Base-by-base conservation (phyloP, 2,888 invertebrate genomes). In the Cybosia mesomella region DNA sequence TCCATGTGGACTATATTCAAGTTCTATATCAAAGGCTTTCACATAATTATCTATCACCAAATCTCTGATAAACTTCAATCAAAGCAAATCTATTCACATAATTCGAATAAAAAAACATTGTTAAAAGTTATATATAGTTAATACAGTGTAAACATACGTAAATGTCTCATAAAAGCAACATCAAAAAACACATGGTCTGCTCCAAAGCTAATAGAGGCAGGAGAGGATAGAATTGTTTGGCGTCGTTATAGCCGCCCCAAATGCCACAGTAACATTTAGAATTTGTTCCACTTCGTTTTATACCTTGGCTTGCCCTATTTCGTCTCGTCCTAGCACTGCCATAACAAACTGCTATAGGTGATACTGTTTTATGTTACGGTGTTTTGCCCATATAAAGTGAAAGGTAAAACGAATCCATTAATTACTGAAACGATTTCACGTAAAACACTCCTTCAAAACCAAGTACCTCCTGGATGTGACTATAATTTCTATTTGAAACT, bases 181-280 rank as follows among this genome's bases (percentile, higher is more conserved):
- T 13, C 5, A n/a, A 10, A 58, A 67, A 63, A 64, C 61, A 69
- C 59, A 57, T 60, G 58, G 24, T 67, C 36, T 43, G 60, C 34
- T 59, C 61, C 58, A 71, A 73, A 73, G 59, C 59, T 70, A 60
- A 64, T 34, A 65, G 57, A 24, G 57, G 61, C 58, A 64, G 59
- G 66, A 73, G 62, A 71, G 64, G 77, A 69, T 72, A 78, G 75
- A 77, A 80, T 75, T 72, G 80, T 71, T 74, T 76, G 74, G 77
- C 75, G 78, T 71, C 75, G 81, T 83, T 83, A 83, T 82, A 80
- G 77, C 80, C 79, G 76, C 79, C 85, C 84, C 83, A 92, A 92
- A 92, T 92, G 92, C 86, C 92, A 92, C 86, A 85, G 82, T 92
- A 92, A 90, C 92, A 92, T 92, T 92, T 92, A 87, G 87, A 88